Conservation (phyloP, 2,797 vertebrate species). For the Sebastes glaucus region DNA sequence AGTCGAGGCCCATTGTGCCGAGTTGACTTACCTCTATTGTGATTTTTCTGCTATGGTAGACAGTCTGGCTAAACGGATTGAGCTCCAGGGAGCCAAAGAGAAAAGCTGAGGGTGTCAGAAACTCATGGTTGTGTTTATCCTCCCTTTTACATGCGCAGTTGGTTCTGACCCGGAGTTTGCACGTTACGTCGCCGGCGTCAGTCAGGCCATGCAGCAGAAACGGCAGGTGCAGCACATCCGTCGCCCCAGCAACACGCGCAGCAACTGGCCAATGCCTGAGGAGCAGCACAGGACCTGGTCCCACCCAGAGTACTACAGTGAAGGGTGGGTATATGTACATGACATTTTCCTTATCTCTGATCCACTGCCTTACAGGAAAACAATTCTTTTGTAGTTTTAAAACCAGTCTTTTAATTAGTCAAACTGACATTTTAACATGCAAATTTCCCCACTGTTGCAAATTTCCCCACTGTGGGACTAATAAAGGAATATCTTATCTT, state of each 20-base stretch:
- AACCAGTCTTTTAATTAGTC: neutral
- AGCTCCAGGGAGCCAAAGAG: slow-evolving; percentile 54
- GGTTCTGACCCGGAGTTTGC: slow-evolving; percentile 98
- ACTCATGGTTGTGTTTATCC: slow-evolving; percentile 66
- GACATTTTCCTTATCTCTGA: neutral
- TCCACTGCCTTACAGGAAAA: neutral
- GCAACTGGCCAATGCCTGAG: slow-evolving; percentile 94
- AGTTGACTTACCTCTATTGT: slow-evolving; percentile 63
- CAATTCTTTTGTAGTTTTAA: neutral
- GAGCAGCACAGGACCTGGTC: slow-evolving; percentile 96
- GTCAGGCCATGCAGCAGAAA: slow-evolving; percentile 99
- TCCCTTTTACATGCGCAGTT: slow-evolving; percentile 80
- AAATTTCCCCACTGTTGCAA: no score
- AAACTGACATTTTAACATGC: no score
- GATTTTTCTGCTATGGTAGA: slow-evolving; percentile 70
- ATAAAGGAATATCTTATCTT: no score
- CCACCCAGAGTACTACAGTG: slow-evolving; percentile 94
- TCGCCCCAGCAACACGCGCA: slow-evolving; percentile 89
- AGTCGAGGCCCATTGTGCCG: slow-evolving; percentile 43
- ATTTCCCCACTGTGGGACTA: no score
- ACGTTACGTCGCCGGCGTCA: slow-evolving; percentile 97
- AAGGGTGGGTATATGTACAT: slow-evolving; percentile 83
- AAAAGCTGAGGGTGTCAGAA: slow-evolving; percentile 79
- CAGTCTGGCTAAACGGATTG: slow-evolving; percentile 71
- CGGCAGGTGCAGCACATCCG: slow-evolving; percentile 94